Evolutionary conservation across 1,140 invertebrate genomes (phyloP).

Genomic region (Aphaenogaster floridana): DNA sequence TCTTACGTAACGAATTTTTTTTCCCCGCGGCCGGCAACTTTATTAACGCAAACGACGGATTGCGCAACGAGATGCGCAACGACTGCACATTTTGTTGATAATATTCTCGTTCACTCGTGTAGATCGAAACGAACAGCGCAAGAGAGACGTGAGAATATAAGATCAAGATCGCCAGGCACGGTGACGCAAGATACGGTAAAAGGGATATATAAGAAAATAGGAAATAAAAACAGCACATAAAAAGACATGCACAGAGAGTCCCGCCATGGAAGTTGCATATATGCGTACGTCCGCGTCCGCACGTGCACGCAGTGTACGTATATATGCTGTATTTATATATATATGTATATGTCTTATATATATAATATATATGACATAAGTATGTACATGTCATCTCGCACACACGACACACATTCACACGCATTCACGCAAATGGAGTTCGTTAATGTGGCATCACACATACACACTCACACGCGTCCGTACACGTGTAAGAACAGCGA

Average conservation of each 20-base stretch:
- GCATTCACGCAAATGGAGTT: conserved; percentile 53
- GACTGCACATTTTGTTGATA: conserved; percentile 69
- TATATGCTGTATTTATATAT: conserved; percentile 62
- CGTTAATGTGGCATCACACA: conserved; percentile 36
- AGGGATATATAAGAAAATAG: conserved; percentile 63
- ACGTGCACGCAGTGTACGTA: conserved; percentile 56
- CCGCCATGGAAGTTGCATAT: conserved; percentile 71
- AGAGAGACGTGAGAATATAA: conserved; percentile 82
- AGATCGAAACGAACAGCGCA: conserved; percentile 80
- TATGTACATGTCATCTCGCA: conserved; percentile 71
- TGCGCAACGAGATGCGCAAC: conserved; percentile 59
- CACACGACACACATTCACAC: conserved; percentile 54
- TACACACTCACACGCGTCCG: conserved; percentile 21
- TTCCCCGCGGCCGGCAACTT: conserved; percentile 51
- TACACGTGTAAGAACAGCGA: conserved; percentile 63
- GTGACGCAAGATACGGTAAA: conserved; percentile 81
- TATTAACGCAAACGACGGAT: conserved; percentile 49
- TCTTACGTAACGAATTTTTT: conserved; percentile 57
- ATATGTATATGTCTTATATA: conserved; percentile 33
- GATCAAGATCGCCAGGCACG: conserved; percentile 82
- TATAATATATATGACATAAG: conserved; percentile 61
- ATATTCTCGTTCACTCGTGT: conserved; percentile 63
- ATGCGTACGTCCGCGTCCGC: conserved; percentile 54
- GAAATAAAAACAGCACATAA: conserved; percentile 75
- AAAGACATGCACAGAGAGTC: conserved; percentile 84